Percentiles rank a stretch among this genome's conserved stretches.
Evolutionary conservation across 2,888 invertebrate species (phyloP).

Genomic region (Drosophila quinaria): DNA sequence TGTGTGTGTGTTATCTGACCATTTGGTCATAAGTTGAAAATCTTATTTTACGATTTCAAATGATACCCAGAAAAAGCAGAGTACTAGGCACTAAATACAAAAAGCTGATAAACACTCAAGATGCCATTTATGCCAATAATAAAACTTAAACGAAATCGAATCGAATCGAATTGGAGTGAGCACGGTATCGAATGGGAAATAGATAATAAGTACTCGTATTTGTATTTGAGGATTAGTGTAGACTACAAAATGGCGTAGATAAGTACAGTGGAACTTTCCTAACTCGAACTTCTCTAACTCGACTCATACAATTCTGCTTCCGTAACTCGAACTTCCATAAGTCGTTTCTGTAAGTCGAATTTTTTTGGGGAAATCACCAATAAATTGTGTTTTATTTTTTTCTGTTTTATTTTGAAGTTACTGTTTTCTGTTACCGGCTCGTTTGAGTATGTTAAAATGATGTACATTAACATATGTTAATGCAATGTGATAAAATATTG

Average conservation of each 20-base stretch:
- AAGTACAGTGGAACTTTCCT: too few species aligned
- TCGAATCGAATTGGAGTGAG: slow-evolving; percentile 1
- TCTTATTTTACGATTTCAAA: slow-evolving; percentile 81
- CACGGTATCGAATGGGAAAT: slow-evolving; percentile 29
- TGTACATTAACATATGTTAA: too few species aligned
- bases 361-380: too few species aligned
- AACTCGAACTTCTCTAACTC: too few species aligned
- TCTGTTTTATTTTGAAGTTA: too few species aligned
- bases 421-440: too few species aligned
- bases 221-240: slow-evolving; percentile 59
- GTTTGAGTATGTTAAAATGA: too few species aligned
- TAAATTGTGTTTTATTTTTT: too few species aligned
- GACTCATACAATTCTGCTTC: too few species aligned
- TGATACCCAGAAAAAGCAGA: slow-evolving; percentile 71
- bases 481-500: too few species aligned
- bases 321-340: too few species aligned
- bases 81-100: slow-evolving; percentile 55
- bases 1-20: slow-evolving; percentile 64
- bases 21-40: slow-evolving; percentile 73
- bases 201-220: slow-evolving; percentile 61
- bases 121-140: slow-evolving; percentile 72
- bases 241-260: slow-evolving; percentile 63
- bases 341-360: too few species aligned
- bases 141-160: slow-evolving; percentile 51
- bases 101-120: slow-evolving; percentile 62